These are phyloP conservation scores for Zoanthus sansibaricus DNA, from an alignment of 92 coral and sea anemone species.

Conservation along the genomic window DNA sequence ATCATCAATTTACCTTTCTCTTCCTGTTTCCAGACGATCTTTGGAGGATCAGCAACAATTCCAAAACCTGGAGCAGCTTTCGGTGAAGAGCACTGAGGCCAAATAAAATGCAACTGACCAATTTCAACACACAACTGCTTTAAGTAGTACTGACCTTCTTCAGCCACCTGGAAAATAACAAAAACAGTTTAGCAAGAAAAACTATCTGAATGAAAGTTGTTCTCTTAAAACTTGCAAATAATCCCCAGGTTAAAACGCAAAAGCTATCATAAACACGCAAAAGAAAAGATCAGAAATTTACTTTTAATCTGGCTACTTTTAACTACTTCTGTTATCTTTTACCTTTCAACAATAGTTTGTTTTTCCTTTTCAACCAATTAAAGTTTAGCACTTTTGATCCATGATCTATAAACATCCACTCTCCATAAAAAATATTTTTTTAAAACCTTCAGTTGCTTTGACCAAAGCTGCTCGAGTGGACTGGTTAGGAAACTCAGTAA, in stretches of 20 bases:
- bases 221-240: not conserved
- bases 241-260: not conserved
- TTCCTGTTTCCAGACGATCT: conserved; percentile 69
- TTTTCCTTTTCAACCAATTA: too few species aligned
- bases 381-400: too few species aligned
- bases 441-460: too few species aligned
- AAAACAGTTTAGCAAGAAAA: not conserved
- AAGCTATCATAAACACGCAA: too few species aligned
- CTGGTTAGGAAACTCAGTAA: too few species aligned
- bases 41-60: conserved; percentile 91
- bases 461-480: too few species aligned
- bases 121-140: conserved; percentile 92
- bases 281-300: too few species aligned
- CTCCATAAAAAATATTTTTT: too few species aligned
- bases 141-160: conserved; percentile 81
- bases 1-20: conserved; percentile 59
- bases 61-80: conserved; percentile 80
- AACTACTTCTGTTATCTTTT: too few species aligned
- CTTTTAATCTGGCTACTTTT: too few species aligned
- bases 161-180: conserved; percentile 58
- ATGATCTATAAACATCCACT: too few species aligned
- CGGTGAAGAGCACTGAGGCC: conserved; percentile 84
- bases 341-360: too few species aligned
- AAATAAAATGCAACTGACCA: conserved; percentile 88
- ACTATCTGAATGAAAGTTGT: not conserved